Evolutionary conservation across 2,888 invertebrate genomes (phyloP).

Genomic region (Drosophila pullipes): DNA sequence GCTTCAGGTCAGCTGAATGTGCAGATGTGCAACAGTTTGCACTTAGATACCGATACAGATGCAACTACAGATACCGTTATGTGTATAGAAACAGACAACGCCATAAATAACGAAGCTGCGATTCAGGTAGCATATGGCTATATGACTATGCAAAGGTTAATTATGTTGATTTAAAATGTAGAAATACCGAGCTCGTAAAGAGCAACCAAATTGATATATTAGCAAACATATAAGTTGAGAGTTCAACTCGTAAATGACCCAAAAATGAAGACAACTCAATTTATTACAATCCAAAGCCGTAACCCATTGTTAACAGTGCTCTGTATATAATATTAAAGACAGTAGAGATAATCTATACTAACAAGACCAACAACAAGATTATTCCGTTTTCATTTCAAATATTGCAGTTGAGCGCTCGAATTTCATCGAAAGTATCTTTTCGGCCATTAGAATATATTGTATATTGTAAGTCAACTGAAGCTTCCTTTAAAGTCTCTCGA

Average conservation of each 20-base stretch:
- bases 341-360: not conserved
- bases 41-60: conserved; percentile 3
- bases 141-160: conserved; percentile 59
- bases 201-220: conserved; percentile 20
- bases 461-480: not conserved
- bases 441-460: accelerated
- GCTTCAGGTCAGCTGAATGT: conserved; percentile 6
- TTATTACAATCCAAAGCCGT: not conserved
- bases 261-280: not conserved
- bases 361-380: not conserved
- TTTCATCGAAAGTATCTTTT: not conserved
- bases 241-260: not conserved
- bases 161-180: conserved; percentile 1
- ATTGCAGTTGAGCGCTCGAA: not conserved
- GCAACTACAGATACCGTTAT: not conserved
- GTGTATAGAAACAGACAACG: not conserved
- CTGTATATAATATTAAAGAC: not conserved
- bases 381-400: not conserved
- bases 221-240: not conserved
- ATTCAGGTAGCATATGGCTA: conserved; percentile 34
- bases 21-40: conserved; percentile 19
- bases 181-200: conserved; percentile 12
- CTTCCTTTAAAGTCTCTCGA: not conserved
- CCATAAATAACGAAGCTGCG: not conserved
- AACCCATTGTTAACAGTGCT: not conserved